phyloP scores from a whole-genome alignment of 1,140 invertebrate species.

The Sycophaga agraensis region DNA sequence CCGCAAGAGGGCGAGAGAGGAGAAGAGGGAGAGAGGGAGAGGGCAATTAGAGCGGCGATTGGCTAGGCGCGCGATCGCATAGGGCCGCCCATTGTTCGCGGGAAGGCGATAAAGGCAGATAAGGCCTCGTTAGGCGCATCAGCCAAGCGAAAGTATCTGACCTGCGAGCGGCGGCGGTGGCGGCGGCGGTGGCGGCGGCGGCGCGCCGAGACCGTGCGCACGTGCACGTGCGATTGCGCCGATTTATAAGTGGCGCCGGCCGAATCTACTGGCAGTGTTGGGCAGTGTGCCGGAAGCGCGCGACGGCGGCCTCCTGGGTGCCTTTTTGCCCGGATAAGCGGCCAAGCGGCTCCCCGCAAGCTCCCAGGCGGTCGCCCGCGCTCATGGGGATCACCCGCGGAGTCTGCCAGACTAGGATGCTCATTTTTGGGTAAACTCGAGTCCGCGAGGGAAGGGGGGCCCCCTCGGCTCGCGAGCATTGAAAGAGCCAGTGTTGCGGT shows the following conservation, averaged over 20 bases:
- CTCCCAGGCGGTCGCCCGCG: background rate
- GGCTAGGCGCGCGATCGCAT: background rate
- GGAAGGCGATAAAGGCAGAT: conserved; percentile 32
- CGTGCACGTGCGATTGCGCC: conserved; percentile 8
- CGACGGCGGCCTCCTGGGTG: background rate
- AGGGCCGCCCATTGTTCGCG: conserved; percentile 14
- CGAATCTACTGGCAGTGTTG: background rate
- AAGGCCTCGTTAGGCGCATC: conserved; percentile 23
- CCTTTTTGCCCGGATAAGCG: background rate
- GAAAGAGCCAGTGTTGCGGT: background rate
- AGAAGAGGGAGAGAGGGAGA: background rate
- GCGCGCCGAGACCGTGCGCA: conserved; percentile 20
- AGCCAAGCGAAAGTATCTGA: conserved; percentile 12
- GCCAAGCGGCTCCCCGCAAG: background rate
- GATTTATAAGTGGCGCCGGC: conserved; percentile 13
- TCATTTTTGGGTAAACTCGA: too few species aligned
- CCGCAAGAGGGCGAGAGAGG: background rate
- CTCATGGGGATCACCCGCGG: too few species aligned
- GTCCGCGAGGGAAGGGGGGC: background rate
- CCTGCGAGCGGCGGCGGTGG: background rate
- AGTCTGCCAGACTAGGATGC: too few species aligned
- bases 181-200: background rate
- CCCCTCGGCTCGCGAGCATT: background rate
- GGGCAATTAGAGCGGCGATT: background rate
- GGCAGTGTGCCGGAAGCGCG: conserved; percentile 3